Base-by-base conservation (phyloP, 2,888 invertebrate species). In the Thera obeliscata region DNA sequence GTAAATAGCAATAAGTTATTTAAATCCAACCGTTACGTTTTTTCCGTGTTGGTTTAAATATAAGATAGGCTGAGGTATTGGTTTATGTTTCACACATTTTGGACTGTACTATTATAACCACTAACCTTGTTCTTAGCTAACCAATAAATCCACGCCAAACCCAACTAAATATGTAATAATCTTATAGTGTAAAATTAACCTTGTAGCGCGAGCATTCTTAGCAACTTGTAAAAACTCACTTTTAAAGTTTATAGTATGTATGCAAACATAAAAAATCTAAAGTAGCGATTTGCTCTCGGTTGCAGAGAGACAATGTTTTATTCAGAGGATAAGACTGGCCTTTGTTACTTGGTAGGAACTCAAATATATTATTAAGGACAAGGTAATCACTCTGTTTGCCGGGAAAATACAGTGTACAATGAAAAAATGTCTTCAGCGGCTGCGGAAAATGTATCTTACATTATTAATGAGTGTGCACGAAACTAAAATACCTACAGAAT, bases 321-420 rank as follows among this genome's bases (percentile, higher is more conserved):
- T 91, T 89, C 89, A 91, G 78, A 73, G 85, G 83, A 83, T 85
- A 87, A 86, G 82, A 84, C 87, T 86, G 86, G 86, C 86, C 88
- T 90, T 87, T 87, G 89, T 86, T 87, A 82, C 86, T 87, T 82
- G 82, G 83, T 86, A 87, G 85, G 81, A 86, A 84, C 84, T 82
- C 82, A 84, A 87, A 89, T 90, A 88, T 87, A 90, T 89, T 88
- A 89, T 87, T 89, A 85, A 89, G 80, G 79, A 83, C 82, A 84
- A 86, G 83, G 87, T 88, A 87, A 90, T 90, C 87, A 87, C 85
- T 89, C 86, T 79, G 85, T 86, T 88, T 84, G 84, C 82, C 78
- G 83, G 82, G 81, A 85, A 84, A 85, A 84, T 81, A 82, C 82
- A 80, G 78, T 77, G 76, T 80, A 80, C 82, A 81, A 80, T 82